Percentiles rank a stretch among this genome's conserved stretches.
Evolutionary conservation across 2,113 vertebrate genomes (phyloP).

Genomic region (Rhinichthys klamathensis): DNA sequence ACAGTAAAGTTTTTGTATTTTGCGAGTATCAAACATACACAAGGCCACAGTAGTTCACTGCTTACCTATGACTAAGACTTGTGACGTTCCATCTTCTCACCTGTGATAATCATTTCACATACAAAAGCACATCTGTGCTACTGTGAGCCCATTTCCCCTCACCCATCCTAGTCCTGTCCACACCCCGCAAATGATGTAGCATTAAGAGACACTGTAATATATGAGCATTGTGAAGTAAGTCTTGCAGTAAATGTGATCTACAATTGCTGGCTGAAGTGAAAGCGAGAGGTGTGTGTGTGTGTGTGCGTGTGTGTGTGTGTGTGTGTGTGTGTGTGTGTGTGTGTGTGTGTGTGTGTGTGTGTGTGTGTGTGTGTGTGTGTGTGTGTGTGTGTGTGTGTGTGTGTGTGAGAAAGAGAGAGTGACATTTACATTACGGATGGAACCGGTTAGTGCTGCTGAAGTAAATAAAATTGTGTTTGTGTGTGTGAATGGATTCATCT

Average conservation of each 20-base stretch:
- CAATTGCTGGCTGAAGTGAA: conserved; percentile 63
- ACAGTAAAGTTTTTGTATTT: not conserved
- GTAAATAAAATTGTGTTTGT: conserved; percentile 37
- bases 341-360: conserved; percentile 56
- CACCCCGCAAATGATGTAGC: conserved; percentile 45
- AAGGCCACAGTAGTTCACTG: not conserved
- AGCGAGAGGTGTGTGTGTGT: conserved; percentile 50
- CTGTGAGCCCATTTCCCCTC: not conserved
- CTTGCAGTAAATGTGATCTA: conserved; percentile 18
- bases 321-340: conserved; percentile 57
- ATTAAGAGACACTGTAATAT: conserved; percentile 64
- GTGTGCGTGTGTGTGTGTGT: conserved; percentile 55
- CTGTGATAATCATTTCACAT: not conserved
- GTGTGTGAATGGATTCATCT: conserved; percentile 36
- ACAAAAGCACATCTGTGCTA: conserved; percentile 1
- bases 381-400: conserved; percentile 29
- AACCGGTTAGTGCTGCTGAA: conserved; percentile 46
- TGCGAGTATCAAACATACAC: not conserved
- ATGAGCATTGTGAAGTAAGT: conserved; percentile 59
- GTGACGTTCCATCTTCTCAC: not conserved
- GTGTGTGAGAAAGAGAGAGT: no score
- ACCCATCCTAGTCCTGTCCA: not conserved
- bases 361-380: conserved; percentile 47
- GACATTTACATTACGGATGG: conserved; percentile 31
- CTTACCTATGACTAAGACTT: not conserved